phyloP scores from a whole-genome alignment of 2,113 vertebrate species.

The Oryzias woworae region DNA sequence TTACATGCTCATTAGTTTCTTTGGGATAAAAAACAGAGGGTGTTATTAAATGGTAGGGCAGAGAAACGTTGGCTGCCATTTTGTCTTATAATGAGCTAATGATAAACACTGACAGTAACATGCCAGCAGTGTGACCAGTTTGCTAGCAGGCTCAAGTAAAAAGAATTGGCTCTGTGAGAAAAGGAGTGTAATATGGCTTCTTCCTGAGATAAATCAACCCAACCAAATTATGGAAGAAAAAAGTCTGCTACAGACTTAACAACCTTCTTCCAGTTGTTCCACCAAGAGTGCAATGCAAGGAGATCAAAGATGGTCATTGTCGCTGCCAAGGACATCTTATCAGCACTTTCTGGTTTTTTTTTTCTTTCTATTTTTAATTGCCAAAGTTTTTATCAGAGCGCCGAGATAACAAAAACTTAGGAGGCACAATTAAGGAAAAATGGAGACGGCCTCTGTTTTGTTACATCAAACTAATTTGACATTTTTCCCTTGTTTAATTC shows the following conservation, averaged over 20 bases:
- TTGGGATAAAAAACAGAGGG: constrained; percentile 5
- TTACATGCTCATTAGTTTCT: not conserved
- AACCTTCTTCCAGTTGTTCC: constrained; percentile 67
- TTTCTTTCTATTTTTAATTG: constrained; percentile 66
- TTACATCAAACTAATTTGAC: constrained; percentile 35
- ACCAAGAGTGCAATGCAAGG: constrained; percentile 39
- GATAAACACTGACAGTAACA: constrained; percentile 40
- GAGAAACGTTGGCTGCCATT: constrained; percentile 44
- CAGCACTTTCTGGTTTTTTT: constrained; percentile 42
- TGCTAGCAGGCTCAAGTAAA: not conserved
- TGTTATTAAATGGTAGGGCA: constrained; percentile 27
- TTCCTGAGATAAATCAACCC: constrained; percentile 50
- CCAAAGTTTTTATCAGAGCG: constrained; percentile 53
- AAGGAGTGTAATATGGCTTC: constrained; percentile 4
- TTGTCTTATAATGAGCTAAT: constrained; percentile 59
- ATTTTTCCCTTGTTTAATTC: constrained; percentile 6
- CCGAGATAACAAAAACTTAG: constrained; percentile 68
- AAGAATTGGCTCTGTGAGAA: constrained; percentile 24
- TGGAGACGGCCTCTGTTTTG: constrained; percentile 17
- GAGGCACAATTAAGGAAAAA: constrained; percentile 37
- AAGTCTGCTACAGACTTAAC: constrained; percentile 61
- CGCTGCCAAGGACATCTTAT: constrained; percentile 74
- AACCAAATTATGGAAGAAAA: constrained; percentile 24
- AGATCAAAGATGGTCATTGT: constrained; percentile 75
- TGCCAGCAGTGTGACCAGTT: constrained; percentile 12